Evolutionary conservation across 2,888 invertebrate species (phyloP).

Genomic region (Prionchulus punctatus): DNA sequence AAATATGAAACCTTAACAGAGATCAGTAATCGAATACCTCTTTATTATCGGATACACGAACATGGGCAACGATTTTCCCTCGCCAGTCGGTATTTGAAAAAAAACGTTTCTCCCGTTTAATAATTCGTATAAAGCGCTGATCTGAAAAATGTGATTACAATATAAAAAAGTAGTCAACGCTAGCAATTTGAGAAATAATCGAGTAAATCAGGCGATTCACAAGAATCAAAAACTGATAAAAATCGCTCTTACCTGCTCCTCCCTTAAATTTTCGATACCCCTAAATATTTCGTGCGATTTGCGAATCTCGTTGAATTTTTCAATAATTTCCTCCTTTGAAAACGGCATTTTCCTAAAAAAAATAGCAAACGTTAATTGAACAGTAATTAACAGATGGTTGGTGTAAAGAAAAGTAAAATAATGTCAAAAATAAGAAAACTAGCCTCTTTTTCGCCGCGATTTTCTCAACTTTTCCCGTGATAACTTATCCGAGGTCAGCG

Average conservation of each 20-base stretch:
- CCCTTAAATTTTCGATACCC: background rate
- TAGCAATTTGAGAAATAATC: background rate
- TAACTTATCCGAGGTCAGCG: too few relatives aligned
- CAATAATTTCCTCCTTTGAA: background rate
- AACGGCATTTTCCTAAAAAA: background rate
- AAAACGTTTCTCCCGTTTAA: background rate
- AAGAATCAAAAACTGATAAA: too few relatives aligned
- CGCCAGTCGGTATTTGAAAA: background rate
- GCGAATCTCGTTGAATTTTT: background rate
- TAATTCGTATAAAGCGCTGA: background rate
- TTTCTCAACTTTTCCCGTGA: too few relatives aligned
- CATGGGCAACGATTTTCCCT: background rate
- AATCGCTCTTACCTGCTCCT: background rate
- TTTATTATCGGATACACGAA: background rate
- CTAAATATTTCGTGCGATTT: background rate
- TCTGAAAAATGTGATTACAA: too few relatives aligned
- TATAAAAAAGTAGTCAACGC: background rate
- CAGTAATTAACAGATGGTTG: too few relatives aligned
- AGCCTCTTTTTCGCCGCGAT: too few relatives aligned
- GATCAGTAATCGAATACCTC: too few relatives aligned
- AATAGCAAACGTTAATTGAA: too few relatives aligned
- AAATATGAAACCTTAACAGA: too few relatives aligned
- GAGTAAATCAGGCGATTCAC: background rate
- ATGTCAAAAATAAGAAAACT: too few relatives aligned
- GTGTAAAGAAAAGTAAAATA: too few relatives aligned